Base-by-base conservation (phyloP, 2,113 vertebrate genomes). In the Corythoichthys intestinalis region DNA sequence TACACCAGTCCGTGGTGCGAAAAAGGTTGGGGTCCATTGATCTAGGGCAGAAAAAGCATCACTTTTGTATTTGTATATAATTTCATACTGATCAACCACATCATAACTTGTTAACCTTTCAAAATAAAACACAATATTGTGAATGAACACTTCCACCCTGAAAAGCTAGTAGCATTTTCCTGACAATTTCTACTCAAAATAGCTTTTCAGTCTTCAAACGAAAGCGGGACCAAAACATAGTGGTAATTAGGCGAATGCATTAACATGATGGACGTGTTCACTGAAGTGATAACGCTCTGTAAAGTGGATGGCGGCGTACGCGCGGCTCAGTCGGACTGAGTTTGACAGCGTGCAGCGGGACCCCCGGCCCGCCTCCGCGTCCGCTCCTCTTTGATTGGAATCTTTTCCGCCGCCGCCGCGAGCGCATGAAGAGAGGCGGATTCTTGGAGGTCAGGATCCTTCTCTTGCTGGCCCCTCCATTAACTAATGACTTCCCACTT, bases 401-500 rank as follows among this genome's bases (percentile, higher is more conserved):
- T 83, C 72, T 75, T 38, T 28, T 59, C 60, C 60, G 63, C 71
- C 58, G 63, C 75, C 76, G 72, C 3, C 56, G 76, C 39, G 63
- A 47, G 11, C 63, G 62, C 44, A 35, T 56, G 37, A 72, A 17
- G 64, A 64, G 67, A 78, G 56, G 67, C 28, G 8, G 69, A 71
- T 74, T 81, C 75, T 77, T 72, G 14, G 67, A 77, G 63, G 81
- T 83, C 76, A 66, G 37, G 56, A 28, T 69, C 76, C 65, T 72
- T 49, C 69, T 65, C 59, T 63, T 46, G 58, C 70, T 50, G 78
- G 74, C 74, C 71, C 66, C 64, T 54, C 74, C 79, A 78, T 86
- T 85, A 86, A 80, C 73, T 83, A 80, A 86, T 75, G 81, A 71
- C 68, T 81, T 58, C 69, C 78, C 73, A 73, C 76, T 85, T 85